Evolutionary conservation across 2,113 vertebrate genomes (phyloP), one percentile per base, ranked within the genome.

Genomic region (Nansenia antarctica): DNA sequence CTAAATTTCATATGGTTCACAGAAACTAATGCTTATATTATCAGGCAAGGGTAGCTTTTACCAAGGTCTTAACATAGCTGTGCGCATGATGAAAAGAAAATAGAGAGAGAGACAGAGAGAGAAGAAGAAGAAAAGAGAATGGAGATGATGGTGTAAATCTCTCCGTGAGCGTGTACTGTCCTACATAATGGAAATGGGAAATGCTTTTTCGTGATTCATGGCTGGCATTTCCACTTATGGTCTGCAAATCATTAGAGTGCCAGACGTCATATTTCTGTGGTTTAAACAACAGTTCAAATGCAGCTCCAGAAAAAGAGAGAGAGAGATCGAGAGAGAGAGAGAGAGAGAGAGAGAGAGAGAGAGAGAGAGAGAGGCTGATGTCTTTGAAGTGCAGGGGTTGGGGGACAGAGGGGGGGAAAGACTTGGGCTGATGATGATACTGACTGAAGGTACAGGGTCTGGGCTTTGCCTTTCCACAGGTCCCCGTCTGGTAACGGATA

Each of bases 121-220:
- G 79, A 55, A 62, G 80, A 69, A 84, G 65, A 67, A 68, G 60
- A 72, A 67, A 35, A 73, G 65, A 20, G 22, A 70, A 20, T 45
- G 54, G 63, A 65, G 77, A 83, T 59, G 64, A 67, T 20, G 26
- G 74, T 69, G 83, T 90, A 89, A 90, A 90, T 88, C 85, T 85
- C 69, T 59, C 66, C 39, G 49, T 78, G 73, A 88, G 78, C 84
- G 69, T 83, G 82, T 80, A 65, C 74, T 70, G 70, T 81, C 72
- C 70, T 77, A 68, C 59, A 61, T 84, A 85, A 88, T 89, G 82
- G 76, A 76, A 86, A 86, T 82, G 67, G 77, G 69, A 87, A 89
- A 89, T 83, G 76, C 80, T 86, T 89, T 90, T 79, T 74, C 78
- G 62, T 90, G 82, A 90, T 92, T 90, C 85, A 91, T 82, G 79